These are phyloP conservation scores for Deilephila elpenor DNA, from an alignment of 2,888 invertebrate species.

Conservation along the genomic window DNA sequence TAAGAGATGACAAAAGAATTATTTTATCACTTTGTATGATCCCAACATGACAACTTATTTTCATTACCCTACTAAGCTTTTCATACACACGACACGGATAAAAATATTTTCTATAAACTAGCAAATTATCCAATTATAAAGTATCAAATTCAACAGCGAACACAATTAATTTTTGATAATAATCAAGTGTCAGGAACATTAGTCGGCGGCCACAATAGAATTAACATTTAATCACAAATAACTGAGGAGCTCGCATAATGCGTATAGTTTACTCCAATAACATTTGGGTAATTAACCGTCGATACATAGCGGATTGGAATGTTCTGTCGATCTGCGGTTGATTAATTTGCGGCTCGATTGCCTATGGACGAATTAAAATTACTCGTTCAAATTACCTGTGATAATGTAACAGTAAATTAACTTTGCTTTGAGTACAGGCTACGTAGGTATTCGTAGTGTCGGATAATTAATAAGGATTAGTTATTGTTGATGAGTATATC, in stretches of 20 bases:
- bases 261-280: constrained; percentile 29
- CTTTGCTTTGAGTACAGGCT: background rate
- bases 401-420: constrained; percentile 27
- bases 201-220: constrained; percentile 14
- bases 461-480: too few relatives aligned
- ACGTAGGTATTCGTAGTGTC: background rate
- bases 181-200: constrained; percentile 21
- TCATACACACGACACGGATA: too few relatives aligned
- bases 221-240: constrained; percentile 21
- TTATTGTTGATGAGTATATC: too few relatives aligned
- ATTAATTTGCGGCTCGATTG: constrained; percentile 50
- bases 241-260: constrained; percentile 1
- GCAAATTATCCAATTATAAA: too few relatives aligned
- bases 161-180: constrained; percentile 13
- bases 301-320: constrained; percentile 44
- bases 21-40: too few relatives aligned
- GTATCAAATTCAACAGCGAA: background rate
- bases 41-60: too few relatives aligned
- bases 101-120: too few relatives aligned
- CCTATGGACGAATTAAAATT: constrained; percentile 39
- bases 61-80: too few relatives aligned
- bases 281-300: constrained; percentile 48
- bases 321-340: constrained; percentile 51
- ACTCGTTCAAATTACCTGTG: constrained; percentile 27
- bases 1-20: too few relatives aligned